Base-by-base conservation (phyloP, 1,140 invertebrate species). In the Brachionus manjavacas region DNA sequence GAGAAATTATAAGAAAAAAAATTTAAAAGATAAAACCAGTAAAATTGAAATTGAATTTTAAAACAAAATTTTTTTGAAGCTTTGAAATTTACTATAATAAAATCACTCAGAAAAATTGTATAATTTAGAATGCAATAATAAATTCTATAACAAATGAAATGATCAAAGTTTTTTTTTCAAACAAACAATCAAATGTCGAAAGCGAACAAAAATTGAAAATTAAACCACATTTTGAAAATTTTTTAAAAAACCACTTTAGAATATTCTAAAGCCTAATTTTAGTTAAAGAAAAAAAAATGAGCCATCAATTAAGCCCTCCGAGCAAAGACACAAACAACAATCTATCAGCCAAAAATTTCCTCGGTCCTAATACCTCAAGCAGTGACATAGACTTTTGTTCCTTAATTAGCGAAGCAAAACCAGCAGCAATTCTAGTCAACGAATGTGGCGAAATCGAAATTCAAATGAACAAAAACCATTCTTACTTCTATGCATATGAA, bases 401-500 rank as follows among this genome's bases (percentile, higher is more conserved):
- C 20, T 68, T 81, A 43, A 81, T 81, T 12, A 81, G 79, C 25
- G 79, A 81, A 68, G 79, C 79, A 43, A 81, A 81, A 46, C 79
- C 79, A 68, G 79, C 79, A 11, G 79, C 79, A 12, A 81, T 81
- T 64, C 20, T 81, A 41, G 79, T 81, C 20, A 81, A 81, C 20
- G 79, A 81, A 64, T 81, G 79, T 25, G 79, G 79, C 23, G 79
- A 81, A 81, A 68, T 81, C 16, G 79, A 81, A 28, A 81, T 68
- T 41, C 79, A 81, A 81, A 81, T 81, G 64, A 81, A 81, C 52
- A 81, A 81, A 46, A 81, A 81, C 39, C 79, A 81, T 46, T 60
- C 52, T 9, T 81, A 81, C 16, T 81, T 81, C 41, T 68, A 64
- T 46, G 79, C 79, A 0, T 81, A 81, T 81, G 79, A 81, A 43